phyloP scores from a whole-genome alignment of 2,797 vertebrate species.

The Poeciliopsis gracilis region DNA sequence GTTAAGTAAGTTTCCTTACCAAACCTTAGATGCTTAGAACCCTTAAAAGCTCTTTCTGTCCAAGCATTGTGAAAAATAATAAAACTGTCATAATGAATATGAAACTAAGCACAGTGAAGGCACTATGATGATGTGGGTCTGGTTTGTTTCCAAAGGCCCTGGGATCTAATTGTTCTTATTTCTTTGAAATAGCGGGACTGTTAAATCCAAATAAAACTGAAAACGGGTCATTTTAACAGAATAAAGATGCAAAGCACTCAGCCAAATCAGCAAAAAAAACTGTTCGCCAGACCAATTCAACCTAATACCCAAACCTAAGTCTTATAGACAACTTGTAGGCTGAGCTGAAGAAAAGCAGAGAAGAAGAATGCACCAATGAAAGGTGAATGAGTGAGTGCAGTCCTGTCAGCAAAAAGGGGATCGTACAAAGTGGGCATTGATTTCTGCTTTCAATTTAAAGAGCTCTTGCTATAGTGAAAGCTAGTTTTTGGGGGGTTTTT shows the following conservation, averaged over 20 bases:
- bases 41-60: background rate
- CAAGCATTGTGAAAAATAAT: background rate
- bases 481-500: background rate
- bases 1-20: background rate
- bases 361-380: background rate
- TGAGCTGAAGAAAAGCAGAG: background rate
- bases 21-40: background rate
- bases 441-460: background rate
- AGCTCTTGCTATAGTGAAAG: background rate
- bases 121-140: background rate
- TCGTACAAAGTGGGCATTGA: background rate
- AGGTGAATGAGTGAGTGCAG: background rate
- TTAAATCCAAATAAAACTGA: background rate
- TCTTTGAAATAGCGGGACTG: background rate
- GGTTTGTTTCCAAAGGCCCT: background rate
- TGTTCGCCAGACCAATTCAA: background rate
- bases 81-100: background rate
- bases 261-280: background rate
- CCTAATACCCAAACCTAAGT: background rate
- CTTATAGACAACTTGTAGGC: background rate
- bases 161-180: background rate
- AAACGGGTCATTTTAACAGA: background rate
- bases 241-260: background rate
- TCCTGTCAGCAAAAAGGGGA: background rate
- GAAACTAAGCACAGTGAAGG: background rate